A percentile compares a stretch with the other conserved stretches of the same genome.
Conservation (phyloP, 2,888 invertebrate genomes). For the Iphiclides podalirius region DNA sequence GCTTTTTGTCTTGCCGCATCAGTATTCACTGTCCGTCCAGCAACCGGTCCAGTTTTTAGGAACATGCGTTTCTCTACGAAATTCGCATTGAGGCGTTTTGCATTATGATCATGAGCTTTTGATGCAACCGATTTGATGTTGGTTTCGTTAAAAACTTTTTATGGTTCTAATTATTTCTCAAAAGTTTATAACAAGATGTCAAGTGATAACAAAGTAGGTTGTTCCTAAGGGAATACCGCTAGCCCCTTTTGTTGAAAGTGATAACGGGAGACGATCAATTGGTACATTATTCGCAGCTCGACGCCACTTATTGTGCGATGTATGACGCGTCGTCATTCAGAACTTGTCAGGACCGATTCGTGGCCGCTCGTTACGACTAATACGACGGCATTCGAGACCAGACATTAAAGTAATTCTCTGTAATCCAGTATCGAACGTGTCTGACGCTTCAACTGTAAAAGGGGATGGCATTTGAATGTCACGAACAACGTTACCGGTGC, state of each 20-base stretch:
- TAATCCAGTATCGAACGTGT: conserved; percentile 12
- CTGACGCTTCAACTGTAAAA: conserved; percentile 23
- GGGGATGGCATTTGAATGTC: conserved; percentile 34
- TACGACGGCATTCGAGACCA: conserved; percentile 32
- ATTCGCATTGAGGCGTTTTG: conserved; percentile 5
- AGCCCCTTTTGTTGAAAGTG: no score
- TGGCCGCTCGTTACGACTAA: conserved; percentile 31
- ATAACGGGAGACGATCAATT: conserved; percentile 37
- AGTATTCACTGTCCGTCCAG: conserved; percentile 27
- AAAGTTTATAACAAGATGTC: no score
- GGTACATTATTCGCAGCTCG: conserved; percentile 54
- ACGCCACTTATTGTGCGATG: conserved; percentile 34
- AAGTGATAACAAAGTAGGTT: no score
- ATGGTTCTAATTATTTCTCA: no score
- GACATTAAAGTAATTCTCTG: conserved; percentile 48
- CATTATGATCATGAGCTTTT: background rate
- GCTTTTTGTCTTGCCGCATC: conserved; percentile 29
- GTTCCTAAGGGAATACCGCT: no score
- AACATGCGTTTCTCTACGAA: conserved; percentile 8
- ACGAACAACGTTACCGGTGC: conserved; percentile 30
- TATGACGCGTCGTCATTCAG: conserved; percentile 46
- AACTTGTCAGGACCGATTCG: background rate
- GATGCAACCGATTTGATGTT: background rate
- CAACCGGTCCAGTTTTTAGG: conserved; percentile 5
- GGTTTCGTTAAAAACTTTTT: conserved; percentile 1